phyloP scores from a whole-genome alignment of 1,140 invertebrate genomes.

The Cydia strobilella region DNA sequence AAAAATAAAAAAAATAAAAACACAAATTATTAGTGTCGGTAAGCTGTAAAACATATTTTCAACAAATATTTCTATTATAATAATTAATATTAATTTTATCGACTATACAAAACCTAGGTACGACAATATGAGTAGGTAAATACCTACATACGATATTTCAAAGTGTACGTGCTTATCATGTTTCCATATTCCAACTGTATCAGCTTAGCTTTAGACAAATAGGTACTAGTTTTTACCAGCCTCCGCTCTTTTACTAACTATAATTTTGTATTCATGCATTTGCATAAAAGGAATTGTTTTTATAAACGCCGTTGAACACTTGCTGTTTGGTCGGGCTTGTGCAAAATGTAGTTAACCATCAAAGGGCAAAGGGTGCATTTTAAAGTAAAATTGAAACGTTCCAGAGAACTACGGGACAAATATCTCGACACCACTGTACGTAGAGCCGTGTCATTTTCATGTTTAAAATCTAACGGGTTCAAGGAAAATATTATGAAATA shows the following conservation, averaged over 20 bases:
- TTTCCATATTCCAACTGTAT: neutral
- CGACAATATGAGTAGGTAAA: too few relatives aligned
- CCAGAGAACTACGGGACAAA: conserved; percentile 42
- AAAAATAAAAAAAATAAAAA: too few relatives aligned
- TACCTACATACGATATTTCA: too few relatives aligned
- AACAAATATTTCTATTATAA: too few relatives aligned
- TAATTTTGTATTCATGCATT: conserved; percentile 36
- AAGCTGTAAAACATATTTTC: too few relatives aligned
- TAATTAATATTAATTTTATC: too few relatives aligned
- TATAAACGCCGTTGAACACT: conserved; percentile 11
- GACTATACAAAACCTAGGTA: too few relatives aligned
- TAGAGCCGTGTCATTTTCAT: neutral
- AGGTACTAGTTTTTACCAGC: neutral
- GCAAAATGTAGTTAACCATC: conserved; percentile 40
- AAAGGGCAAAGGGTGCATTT: conserved; percentile 41
- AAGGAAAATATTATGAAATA: neutral
- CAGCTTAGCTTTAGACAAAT: neutral
- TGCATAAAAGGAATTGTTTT: conserved; percentile 1
- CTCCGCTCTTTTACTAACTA: conserved; percentile 39
- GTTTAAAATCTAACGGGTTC: neutral
- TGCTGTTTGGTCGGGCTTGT: conserved; percentile 14
- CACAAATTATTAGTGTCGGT: too few relatives aligned
- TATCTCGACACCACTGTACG: conserved; percentile 34
- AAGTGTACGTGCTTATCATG: neutral
- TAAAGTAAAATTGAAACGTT: conserved; percentile 48